Evolutionary conservation across 2,888 invertebrate genomes (phyloP).

Genomic region (Amiota mariae): DNA sequence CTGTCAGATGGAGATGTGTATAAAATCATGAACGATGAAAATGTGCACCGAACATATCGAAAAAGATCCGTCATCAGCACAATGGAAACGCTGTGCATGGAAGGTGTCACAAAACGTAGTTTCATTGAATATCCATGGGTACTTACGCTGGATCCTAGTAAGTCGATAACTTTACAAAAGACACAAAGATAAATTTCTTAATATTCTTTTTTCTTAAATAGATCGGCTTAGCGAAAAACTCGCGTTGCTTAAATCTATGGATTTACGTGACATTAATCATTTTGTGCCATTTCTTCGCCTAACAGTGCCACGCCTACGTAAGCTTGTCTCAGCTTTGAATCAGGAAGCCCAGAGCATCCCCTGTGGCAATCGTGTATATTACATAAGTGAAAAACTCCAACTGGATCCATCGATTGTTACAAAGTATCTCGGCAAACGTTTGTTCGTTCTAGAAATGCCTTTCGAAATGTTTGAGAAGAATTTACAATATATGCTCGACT

Average conservation of each 20-base stretch:
- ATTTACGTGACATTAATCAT: constrained; percentile 75
- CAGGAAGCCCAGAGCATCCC: constrained; percentile 73
- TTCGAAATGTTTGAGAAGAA: constrained; percentile 76
- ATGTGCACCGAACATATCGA: constrained; percentile 54
- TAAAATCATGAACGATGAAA: constrained; percentile 58
- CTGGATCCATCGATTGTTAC: constrained; percentile 74
- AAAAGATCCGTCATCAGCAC: constrained; percentile 46
- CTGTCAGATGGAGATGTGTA: constrained; percentile 53
- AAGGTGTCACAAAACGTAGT: constrained; percentile 61
- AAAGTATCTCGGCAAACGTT: constrained; percentile 74
- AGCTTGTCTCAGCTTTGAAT: constrained; percentile 54
- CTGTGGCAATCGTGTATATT: constrained; percentile 77
- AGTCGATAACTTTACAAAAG: constrained; percentile 25
- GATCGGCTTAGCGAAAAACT: constrained; percentile 70
- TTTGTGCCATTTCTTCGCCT: constrained; percentile 76
- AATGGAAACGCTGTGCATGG: constrained; percentile 55
- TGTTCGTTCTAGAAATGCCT: constrained; percentile 76
- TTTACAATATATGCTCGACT: constrained; percentile 75
- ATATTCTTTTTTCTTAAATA: constrained; percentile 40
- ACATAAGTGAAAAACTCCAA: constrained; percentile 75
- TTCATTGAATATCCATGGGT: constrained; percentile 72
- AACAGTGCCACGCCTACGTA: constrained; percentile 66
- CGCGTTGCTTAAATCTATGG: constrained; percentile 72
- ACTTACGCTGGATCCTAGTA: constrained; percentile 62
- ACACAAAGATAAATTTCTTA: background rate